Percentiles rank a stretch among this genome's conserved stretches.
Evolutionary conservation across 1,140 invertebrate genomes (phyloP).

Genomic region (Cydia splendana): DNA sequence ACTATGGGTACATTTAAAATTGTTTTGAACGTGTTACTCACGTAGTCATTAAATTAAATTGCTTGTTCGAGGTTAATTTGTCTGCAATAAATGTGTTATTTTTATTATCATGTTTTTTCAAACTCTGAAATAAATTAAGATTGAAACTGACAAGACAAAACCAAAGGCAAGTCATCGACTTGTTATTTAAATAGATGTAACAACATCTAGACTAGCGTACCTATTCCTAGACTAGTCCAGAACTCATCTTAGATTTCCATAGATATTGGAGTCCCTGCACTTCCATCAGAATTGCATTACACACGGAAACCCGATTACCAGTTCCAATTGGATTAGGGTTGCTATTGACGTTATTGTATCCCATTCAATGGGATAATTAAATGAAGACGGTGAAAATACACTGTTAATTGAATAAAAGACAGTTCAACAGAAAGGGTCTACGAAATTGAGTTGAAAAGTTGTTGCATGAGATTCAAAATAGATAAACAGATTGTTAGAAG

Average conservation of each 20-base stretch:
- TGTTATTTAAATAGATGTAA: too few species aligned
- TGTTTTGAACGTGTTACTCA: too few species aligned
- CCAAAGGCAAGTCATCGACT: too few species aligned
- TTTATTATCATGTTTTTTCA: too few species aligned
- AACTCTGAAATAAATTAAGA: too few species aligned
- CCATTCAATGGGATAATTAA: conserved; percentile 11
- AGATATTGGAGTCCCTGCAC: neutral
- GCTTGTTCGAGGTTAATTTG: too few species aligned
- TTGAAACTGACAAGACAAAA: too few species aligned
- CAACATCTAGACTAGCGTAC: neutral
- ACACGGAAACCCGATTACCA: neutral
- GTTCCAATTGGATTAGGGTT: neutral
- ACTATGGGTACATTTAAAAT: too few species aligned
- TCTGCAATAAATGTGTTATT: too few species aligned
- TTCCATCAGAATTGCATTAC: neutral
- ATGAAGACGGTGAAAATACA: neutral
- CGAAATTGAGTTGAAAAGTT: neutral
- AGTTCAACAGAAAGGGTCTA: neutral
- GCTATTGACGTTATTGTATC: neutral
- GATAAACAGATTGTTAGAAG: neutral
- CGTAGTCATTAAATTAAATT: too few species aligned
- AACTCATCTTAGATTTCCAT: neutral
- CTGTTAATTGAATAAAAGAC: neutral
- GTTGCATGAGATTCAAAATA: neutral
- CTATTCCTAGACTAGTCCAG: neutral